Conservation (phyloP, 2,888 invertebrate genomes). For the Synanthedon vespiformis region DNA sequence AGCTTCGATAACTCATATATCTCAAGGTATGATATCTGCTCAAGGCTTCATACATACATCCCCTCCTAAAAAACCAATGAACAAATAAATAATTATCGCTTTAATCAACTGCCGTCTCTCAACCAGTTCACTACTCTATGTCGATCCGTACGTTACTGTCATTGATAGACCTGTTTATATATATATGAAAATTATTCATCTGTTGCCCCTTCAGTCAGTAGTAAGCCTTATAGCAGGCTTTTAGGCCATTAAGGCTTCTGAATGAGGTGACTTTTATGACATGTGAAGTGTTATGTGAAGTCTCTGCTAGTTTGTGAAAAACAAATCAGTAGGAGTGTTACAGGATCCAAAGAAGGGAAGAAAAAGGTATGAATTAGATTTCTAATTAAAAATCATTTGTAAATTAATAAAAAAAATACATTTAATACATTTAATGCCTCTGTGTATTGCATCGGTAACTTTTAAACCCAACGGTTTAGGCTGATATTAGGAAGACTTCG, state of each 20-base stretch:
- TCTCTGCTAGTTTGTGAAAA: constrained; percentile 31
- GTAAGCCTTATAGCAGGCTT: constrained; percentile 1
- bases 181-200: constrained; percentile 11
- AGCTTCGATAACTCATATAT: background rate
- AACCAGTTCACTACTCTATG: constrained; percentile 16
- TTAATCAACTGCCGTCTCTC: constrained; percentile 11
- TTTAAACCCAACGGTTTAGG: no score
- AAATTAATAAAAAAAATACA: no score
- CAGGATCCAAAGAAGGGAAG: constrained; percentile 1
- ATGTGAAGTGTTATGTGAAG: background rate
- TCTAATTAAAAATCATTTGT: no score
- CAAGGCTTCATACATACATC: background rate
- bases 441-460: no score
- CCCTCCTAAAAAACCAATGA: background rate
- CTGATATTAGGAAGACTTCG: no score
- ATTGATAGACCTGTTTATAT: constrained; percentile 6
- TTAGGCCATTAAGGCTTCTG: background rate
- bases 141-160: constrained; percentile 9
- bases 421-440: no score
- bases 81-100: background rate
- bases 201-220: constrained; percentile 11
- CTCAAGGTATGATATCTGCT: no score
- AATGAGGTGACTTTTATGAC: background rate
- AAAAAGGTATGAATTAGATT: background rate
- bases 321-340: constrained; percentile 28